A percentile compares a stretch with the other conserved stretches of the same genome.
Evolutionary conservation across 2,797 vertebrate genomes (phyloP).

Genomic region (Euthynnus affinis): DNA sequence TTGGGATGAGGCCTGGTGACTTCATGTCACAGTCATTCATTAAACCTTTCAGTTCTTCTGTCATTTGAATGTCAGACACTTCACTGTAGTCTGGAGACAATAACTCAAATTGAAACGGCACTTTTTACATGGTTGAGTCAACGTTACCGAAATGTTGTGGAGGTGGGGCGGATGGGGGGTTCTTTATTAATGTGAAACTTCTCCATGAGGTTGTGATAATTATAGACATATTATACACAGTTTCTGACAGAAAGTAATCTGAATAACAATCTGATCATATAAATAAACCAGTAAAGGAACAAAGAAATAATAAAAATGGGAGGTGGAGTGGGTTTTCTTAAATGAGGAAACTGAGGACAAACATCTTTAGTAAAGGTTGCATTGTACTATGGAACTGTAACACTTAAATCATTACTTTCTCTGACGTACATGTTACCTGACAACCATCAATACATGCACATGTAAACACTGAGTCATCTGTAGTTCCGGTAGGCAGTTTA

Average conservation of each 20-base stretch:
- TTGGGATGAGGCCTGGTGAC: not conserved
- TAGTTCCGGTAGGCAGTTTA: conserved; percentile 27
- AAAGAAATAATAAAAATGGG: not conserved
- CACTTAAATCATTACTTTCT: not conserved
- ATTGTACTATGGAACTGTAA: no score
- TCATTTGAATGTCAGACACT: not conserved
- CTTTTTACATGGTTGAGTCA: conserved; percentile 17
- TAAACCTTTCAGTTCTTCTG: not conserved
- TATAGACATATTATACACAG: not conserved
- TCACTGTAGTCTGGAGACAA: not conserved
- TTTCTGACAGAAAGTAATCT: not conserved
- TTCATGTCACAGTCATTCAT: not conserved
- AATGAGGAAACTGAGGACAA: not conserved
- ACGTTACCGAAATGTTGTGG: not conserved
- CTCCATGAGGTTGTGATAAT: not conserved
- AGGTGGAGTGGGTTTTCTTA: not conserved
- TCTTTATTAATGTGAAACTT: not conserved
- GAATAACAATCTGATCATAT: not conserved
- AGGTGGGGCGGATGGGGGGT: conserved; percentile 15
- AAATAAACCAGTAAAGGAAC: not conserved
- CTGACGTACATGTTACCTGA: conserved; percentile 23
- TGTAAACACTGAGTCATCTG: conserved; percentile 66
- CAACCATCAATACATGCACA: conserved; percentile 42
- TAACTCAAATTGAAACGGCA: conserved; percentile 22
- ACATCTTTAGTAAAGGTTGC: not conserved